These are phyloP conservation scores for Cataglyphis rosenhaueri DNA, from an alignment of 2,888 invertebrate genomes.

Conservation along the genomic window DNA sequence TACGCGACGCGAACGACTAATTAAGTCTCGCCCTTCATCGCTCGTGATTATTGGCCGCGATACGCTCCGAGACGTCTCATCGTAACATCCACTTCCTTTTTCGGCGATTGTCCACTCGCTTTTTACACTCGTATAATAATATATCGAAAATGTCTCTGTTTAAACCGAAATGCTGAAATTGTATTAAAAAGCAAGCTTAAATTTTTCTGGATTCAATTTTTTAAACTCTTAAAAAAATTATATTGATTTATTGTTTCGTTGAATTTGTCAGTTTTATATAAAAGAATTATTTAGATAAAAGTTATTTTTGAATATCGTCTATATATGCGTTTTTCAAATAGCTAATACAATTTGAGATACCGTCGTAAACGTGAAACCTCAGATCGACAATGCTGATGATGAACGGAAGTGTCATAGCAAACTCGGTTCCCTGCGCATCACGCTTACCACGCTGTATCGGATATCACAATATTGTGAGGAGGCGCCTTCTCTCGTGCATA, in stretches of 20 bases:
- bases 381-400: slow-evolving; percentile 22
- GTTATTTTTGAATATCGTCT: neutral
- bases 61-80: slow-evolving; percentile 29
- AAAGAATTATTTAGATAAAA: neutral
- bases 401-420: slow-evolving; percentile 44
- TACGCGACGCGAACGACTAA: slow-evolving; percentile 51
- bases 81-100: slow-evolving; percentile 5
- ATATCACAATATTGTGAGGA: slow-evolving; percentile 82
- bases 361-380: neutral
- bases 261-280: neutral
- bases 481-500: slow-evolving; percentile 49
- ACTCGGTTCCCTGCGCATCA: slow-evolving; percentile 36
- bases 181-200: neutral
- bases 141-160: no score
- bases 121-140: neutral
- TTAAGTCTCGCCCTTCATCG: slow-evolving; percentile 47
- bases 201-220: neutral
- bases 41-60: slow-evolving; percentile 1
- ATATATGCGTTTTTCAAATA: neutral
- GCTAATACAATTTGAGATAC: neutral
- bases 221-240: neutral
- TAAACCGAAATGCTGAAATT: neutral
- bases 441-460: slow-evolving; percentile 71
- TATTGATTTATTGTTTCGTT: neutral
- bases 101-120: slow-evolving; percentile 8